phyloP scores from a whole-genome alignment of 2,888 invertebrate genomes.

The Patella ulyssiponensis region DNA sequence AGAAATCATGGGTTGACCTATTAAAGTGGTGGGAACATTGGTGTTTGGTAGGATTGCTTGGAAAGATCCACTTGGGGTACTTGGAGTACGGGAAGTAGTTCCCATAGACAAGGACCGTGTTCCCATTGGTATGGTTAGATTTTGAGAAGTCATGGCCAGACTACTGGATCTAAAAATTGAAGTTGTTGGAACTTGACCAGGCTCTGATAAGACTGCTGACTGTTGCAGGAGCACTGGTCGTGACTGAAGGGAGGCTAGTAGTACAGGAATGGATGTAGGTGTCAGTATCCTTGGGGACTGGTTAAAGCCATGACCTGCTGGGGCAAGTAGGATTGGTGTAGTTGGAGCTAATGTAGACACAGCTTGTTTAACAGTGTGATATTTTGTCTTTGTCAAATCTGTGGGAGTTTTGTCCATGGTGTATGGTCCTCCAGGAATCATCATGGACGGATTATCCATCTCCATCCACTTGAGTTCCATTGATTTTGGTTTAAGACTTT shows the following conservation, averaged over 20 bases:
- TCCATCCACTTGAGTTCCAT: neutral
- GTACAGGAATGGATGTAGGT: neutral
- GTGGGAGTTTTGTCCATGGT: neutral
- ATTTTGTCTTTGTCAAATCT: neutral
- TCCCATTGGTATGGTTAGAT: neutral
- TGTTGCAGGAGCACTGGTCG: neutral
- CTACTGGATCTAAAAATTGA: neutral
- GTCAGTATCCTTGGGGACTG: neutral
- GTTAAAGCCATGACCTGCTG: neutral
- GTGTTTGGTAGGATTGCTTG: conserved; percentile 3
- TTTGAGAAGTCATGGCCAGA: neutral
- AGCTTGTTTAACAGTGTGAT: neutral
- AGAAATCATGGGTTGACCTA: conserved; percentile 46
- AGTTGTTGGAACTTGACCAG: neutral
- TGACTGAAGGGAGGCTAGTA: neutral
- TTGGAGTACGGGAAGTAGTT: neutral
- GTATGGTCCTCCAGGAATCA: neutral
- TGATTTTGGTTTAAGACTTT: neutral
- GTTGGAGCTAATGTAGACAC: neutral
- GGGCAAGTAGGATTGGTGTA: neutral
- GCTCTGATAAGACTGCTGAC: neutral
- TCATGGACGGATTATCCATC: neutral
- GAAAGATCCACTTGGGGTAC: neutral
- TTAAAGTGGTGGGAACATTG: conserved; percentile 25
- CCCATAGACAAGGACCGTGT: neutral